Base-by-base conservation (phyloP, 2,888 invertebrate genomes). In the Ametastegia equiseti region DNA sequence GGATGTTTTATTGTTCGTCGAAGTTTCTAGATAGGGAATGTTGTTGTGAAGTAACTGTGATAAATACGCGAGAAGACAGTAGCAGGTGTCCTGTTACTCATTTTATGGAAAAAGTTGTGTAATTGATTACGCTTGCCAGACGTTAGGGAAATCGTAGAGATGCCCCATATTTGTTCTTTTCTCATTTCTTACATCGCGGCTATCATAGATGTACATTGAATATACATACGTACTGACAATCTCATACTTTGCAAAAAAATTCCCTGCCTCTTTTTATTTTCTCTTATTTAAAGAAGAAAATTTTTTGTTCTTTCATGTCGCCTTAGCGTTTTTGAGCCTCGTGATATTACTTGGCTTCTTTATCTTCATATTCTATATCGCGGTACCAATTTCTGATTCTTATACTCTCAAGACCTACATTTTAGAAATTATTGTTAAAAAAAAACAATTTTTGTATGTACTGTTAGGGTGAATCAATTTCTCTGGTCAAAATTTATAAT, bases 121-220 rank as follows among this genome's bases (percentile, higher is more conserved):
- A 33, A 54, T 82, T 81, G 42, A 73, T 60, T 69, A 57, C 50
- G 39, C 36, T 15, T 11, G n/a, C 23, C n/a, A 67, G 60, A 77
- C 77, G 77, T 77, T 19, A 57, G 71, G 71, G 71, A 39, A 60
- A 60, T 77, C 77, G 60, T 23, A 33, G 36, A 30, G 42, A 67
- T 27, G 57, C 2, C 57, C 15, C n/a, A n/a, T n/a, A 19, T 75
- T 11, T 75, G 1, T 13, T 5, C 13, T 77, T 77, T 39, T 13
- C 15, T 47, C 30, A 45, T 71, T 71, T 71, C 27, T 47, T 1
- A 5, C 15, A 42, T 15, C 11, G 45, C n/a, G n/a, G n/a, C n/a
- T n/a, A n/a, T n/a, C n/a, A n/a, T n/a, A n/a, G n/a, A n/a, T 23
- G 23, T 9, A 69, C 23, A 13, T 7, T 23, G 69, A 15, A 45